These are phyloP conservation scores for Thyatira batis DNA, from an alignment of 2,888 invertebrate species.

Conservation along the genomic window DNA sequence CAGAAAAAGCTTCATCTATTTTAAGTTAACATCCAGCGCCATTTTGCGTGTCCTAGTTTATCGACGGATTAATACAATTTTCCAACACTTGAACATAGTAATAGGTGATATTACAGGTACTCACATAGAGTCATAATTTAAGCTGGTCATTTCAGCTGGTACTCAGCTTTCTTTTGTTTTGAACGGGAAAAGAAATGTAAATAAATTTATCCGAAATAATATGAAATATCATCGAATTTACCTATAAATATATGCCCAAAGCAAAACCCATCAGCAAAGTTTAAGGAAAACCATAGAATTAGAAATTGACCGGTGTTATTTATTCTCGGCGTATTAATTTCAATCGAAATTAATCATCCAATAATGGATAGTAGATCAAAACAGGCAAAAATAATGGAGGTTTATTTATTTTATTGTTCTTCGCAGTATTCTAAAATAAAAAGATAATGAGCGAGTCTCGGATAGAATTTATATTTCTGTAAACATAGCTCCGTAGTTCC, in stretches of 20 bases:
- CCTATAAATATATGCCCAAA: neutral
- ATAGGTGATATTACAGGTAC: constrained; percentile 33
- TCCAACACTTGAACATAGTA: constrained; percentile 34
- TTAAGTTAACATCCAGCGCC: constrained; percentile 38
- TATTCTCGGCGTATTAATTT: neutral
- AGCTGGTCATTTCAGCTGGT: too few relatives aligned
- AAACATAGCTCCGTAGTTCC: neutral
- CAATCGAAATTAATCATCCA: neutral
- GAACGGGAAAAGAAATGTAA: too few relatives aligned
- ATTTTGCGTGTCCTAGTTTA: constrained; percentile 45
- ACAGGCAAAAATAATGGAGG: neutral
- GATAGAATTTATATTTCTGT: neutral
- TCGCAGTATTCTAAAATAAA: neutral
- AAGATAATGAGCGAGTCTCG: neutral
- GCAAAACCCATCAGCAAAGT: neutral
- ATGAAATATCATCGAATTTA: too few relatives aligned
- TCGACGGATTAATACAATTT: constrained; percentile 43
- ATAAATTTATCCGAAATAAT: too few relatives aligned
- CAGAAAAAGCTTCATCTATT: constrained; percentile 47
- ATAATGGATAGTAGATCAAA: neutral
- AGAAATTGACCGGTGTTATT: neutral
- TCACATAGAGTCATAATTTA: neutral
- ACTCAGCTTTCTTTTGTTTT: too few relatives aligned
- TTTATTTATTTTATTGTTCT: neutral
- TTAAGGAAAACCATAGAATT: neutral